phyloP scores from a whole-genome alignment of 2,888 invertebrate species.

The Cheilosia variabilis region DNA sequence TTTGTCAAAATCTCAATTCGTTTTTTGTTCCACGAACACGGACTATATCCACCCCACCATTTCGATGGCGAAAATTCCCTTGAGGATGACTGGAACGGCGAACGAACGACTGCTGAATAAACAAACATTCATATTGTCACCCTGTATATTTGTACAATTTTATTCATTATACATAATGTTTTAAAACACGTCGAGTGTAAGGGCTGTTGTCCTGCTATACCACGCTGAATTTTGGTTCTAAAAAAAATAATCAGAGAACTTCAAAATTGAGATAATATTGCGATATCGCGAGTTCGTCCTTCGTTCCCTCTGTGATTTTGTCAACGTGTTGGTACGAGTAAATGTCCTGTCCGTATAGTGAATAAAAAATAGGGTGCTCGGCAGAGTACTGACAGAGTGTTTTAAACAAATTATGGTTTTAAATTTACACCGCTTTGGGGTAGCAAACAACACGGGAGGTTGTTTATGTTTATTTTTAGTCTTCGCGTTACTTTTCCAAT shows the following conservation, averaged over 20 bases:
- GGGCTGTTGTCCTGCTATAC: not conserved
- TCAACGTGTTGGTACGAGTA: conserved; percentile 24
- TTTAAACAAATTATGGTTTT: conserved; percentile 75
- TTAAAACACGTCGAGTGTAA: conserved; percentile 12
- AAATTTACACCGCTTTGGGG: conserved; percentile 75
- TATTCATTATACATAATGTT: conserved; percentile 45
- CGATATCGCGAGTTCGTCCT: conserved; percentile 40
- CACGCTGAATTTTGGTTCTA: conserved; percentile 36
- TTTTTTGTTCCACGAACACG: conserved; percentile 38
- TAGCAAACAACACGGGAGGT: conserved; percentile 68
- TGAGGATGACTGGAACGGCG: conserved; percentile 24
- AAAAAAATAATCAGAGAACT: conserved; percentile 50
- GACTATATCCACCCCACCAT: conserved; percentile 23
- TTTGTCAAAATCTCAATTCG: conserved; percentile 62
- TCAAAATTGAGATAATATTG: conserved; percentile 72
- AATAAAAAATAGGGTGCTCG: conserved; percentile 10
- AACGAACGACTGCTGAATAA: conserved; percentile 68
- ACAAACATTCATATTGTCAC: conserved; percentile 65
- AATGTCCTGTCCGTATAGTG: conserved; percentile 19
- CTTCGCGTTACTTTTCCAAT: conserved; percentile 33
- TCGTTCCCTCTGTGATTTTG: conserved; percentile 28
- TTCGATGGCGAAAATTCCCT: conserved; percentile 47
- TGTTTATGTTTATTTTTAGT: conserved; percentile 68
- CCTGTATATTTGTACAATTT: conserved; percentile 43
- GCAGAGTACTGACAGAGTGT: conserved; percentile 46